Evolutionary conservation across 2,113 vertebrate species (phyloP).

Genomic region (Crotalus viridis): DNA sequence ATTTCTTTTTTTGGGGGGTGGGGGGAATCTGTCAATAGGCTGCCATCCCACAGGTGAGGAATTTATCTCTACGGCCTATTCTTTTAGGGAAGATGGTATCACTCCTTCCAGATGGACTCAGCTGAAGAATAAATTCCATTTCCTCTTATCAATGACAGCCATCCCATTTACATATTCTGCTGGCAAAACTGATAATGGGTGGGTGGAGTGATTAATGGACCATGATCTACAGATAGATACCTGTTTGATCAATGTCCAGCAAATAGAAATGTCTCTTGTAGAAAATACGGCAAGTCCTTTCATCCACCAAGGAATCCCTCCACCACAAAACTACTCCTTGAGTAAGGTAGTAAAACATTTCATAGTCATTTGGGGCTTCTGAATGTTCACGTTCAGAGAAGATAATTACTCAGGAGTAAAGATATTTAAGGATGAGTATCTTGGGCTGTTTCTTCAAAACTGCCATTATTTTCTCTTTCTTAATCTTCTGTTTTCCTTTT

Average conservation of each 20-base stretch:
- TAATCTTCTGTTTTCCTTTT: background rate
- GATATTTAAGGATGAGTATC: constrained; percentile 47
- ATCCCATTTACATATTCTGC: constrained; percentile 99
- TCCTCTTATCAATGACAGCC: constrained; percentile 88
- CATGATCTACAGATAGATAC: constrained; percentile 96
- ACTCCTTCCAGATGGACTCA: constrained; percentile 83
- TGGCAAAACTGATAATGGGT: constrained; percentile 83
- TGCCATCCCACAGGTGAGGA: constrained; percentile 60
- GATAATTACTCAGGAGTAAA: constrained; percentile 82
- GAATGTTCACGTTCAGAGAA: constrained; percentile 71
- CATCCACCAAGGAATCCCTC: constrained; percentile 40
- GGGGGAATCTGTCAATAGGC: constrained; percentile 59
- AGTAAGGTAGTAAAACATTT: constrained; percentile 96
- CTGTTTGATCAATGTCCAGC: constrained; percentile 87
- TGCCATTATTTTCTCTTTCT: background rate
- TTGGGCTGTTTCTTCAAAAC: constrained; percentile 50
- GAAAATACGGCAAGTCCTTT: constrained; percentile 57
- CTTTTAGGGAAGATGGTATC: constrained; percentile 78
- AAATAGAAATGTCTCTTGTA: constrained; percentile 90
- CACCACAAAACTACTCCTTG: constrained; percentile 65
- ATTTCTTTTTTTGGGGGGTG: background rate
- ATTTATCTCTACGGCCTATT: constrained; percentile 79
- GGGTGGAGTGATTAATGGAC: constrained; percentile 90
- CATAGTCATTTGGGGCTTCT: constrained; percentile 76
- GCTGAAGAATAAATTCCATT: constrained; percentile 88